Evolutionary conservation across 2,113 vertebrate genomes (phyloP), one percentile per base, ranked within the genome.

Genomic region (Odocoileus virginianus): DNA sequence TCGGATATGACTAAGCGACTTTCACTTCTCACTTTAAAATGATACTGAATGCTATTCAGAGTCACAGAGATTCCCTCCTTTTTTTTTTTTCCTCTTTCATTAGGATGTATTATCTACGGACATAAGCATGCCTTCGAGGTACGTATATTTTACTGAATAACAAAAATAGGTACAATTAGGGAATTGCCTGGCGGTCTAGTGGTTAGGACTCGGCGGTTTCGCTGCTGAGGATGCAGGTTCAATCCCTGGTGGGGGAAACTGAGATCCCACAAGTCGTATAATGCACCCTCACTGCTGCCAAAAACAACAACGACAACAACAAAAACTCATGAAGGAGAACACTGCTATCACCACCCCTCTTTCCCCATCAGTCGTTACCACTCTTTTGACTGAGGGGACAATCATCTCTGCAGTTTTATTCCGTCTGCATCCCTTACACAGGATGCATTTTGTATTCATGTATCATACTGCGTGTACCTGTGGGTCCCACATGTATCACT

Each of bases 391-490:
- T 47, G 21, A 23, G 1, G 25, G 19, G 40, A 33, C 52, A 40
- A 27, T 60, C 81, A 21, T 40, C 25, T 50, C 79, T 76, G 0
- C 15, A 5, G 19, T 6, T 23, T 43, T 40, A 7, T 6, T 15
- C 57, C 7, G 0, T 27, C 1, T 8, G 12, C 7, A 14, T 2
- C 13, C 13, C 89, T 52, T 7, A 11, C 14, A 10, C 21, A 13
- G 45, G 47, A 30, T 8, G 47, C 13, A 7, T n/a, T 83, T n/a
- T 50, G 36, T 15, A 1, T 36, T 23, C 19, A 12, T 16, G 92
- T 89, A 5, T 43, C 25, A 1, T 5, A 25, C 16, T 7, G 21
- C 28, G 0, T 19, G 16, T 16, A 15, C 16, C 40, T 12, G 21
- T 23, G 25, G 8, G 3, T 45, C 90, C 30, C 13, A 6, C 30